A percentile compares a stretch with the other conserved stretches of the same genome.
These are phyloP conservation scores for Adelognathus sp. DNA, from an alignment of 2,888 invertebrate genomes.

Conservation along the genomic window DNA sequence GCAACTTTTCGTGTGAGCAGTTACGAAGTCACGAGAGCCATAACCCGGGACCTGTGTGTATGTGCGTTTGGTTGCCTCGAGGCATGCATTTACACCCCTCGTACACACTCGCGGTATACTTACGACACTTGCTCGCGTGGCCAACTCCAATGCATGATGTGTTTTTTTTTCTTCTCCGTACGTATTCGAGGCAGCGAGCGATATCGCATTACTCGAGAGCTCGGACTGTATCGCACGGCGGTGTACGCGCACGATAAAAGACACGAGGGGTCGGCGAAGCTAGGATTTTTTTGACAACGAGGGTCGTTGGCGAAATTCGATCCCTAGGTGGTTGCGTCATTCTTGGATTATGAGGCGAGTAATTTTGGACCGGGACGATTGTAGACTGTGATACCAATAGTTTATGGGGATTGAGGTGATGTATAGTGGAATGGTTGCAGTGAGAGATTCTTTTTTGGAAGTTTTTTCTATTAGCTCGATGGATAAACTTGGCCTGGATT, in stretches of 20 bases:
- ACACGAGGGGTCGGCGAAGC: conserved; percentile 28
- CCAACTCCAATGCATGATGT: background rate
- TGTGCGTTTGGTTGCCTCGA: background rate
- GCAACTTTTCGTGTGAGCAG: background rate
- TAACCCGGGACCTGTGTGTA: background rate
- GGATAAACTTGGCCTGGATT: too few species aligned
- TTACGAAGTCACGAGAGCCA: background rate
- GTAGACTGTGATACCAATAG: too few species aligned
- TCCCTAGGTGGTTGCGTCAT: background rate
- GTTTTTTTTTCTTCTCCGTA: background rate
- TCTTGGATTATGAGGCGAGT: too few species aligned
- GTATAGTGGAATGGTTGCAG: too few species aligned
- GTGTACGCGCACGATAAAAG: conserved; percentile 42
- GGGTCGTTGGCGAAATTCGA: background rate
- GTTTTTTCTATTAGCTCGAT: too few species aligned
- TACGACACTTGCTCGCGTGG: conserved; percentile 24
- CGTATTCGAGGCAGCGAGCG: conserved; percentile 7
- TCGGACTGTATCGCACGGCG: conserved; percentile 44
- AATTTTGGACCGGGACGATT: too few species aligned
- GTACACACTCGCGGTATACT: background rate
- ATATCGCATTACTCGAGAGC: conserved; percentile 28
- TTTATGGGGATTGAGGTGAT: too few species aligned
- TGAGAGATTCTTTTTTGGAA: too few species aligned
- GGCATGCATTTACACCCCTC: background rate
- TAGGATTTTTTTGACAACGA: conserved; percentile 19